Evolutionary conservation across 2,113 vertebrate species (phyloP).

Genomic region (Mirza zaza): DNA sequence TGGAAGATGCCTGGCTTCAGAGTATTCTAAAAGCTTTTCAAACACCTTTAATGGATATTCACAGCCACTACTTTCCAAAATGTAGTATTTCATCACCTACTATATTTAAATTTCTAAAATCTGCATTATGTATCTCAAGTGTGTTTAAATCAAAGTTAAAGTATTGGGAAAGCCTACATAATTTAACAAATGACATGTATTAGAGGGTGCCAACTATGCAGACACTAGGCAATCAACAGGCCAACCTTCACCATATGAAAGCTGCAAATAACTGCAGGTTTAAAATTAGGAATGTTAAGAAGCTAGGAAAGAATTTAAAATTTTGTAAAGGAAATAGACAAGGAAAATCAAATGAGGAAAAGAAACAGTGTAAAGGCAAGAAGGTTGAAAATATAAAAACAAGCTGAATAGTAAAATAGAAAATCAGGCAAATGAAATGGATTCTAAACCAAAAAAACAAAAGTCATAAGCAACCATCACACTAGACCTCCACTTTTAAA

Average conservation of each 20-base stretch:
- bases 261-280: neutral
- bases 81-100: conserved; percentile 51
- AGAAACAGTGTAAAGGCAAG: neutral
- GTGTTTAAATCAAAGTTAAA: conserved; percentile 60
- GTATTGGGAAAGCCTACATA: conserved; percentile 31
- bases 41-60: conserved; percentile 36
- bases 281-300: conserved; percentile 5
- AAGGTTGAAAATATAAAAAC: neutral
- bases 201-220: conserved; percentile 36
- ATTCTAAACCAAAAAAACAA: conserved; percentile 11
- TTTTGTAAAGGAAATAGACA: conserved; percentile 1
- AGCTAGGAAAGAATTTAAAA: conserved; percentile 26
- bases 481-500: neutral
- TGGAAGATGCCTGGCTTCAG: neutral
- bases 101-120: conserved; percentile 67
- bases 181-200: conserved; percentile 42
- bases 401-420: neutral
- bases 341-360: conserved; percentile 25
- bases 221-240: neutral
- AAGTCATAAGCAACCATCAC: neutral
- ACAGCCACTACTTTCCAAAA: conserved; percentile 30
- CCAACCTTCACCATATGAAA: neutral
- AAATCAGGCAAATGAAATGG: neutral
- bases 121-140: conserved; percentile 55
- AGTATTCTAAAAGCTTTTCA: conserved; percentile 24